A percentile compares a stretch with the other conserved stretches of the same genome.
phyloP scores from a whole-genome alignment of 2,113 vertebrate genomes.

The Ciconia stormi region DNA sequence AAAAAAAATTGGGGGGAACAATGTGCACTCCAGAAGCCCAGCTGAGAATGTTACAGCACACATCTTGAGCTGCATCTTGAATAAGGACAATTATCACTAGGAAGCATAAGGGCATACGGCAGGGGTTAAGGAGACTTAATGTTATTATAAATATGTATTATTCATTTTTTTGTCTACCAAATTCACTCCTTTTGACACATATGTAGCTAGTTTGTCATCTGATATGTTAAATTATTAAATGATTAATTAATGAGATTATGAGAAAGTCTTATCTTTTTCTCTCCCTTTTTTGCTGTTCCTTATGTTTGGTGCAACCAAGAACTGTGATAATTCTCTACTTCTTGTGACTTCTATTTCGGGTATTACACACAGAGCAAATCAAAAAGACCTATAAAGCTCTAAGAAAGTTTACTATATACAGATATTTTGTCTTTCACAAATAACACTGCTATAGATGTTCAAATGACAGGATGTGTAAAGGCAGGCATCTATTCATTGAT shows the following conservation, averaged over 20 bases:
- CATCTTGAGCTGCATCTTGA: constrained; percentile 9
- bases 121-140: not conserved
- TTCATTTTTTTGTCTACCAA: not conserved
- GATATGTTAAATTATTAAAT: constrained; percentile 19
- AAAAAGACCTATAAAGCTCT: not conserved
- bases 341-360: not conserved
- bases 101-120: constrained; percentile 3
- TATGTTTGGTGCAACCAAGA: not conserved
- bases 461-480: not conserved
- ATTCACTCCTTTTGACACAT: not conserved
- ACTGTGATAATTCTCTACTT: not conserved
- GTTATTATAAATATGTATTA: not conserved
- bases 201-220: not conserved
- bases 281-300: not conserved
- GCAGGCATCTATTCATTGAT: not conserved
- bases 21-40: not conserved
- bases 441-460: not conserved
- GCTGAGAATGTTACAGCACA: not conserved
- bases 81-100: constrained; percentile 25
- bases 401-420: not conserved
- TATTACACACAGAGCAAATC: not conserved
- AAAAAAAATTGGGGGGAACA: not conserved
- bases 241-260: not conserved
- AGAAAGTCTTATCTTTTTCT: not conserved
- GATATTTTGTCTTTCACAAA: not conserved